Percentiles rank a stretch among this genome's conserved stretches.
Evolutionary conservation across 2,797 vertebrate species (phyloP).

Genomic region (Masticophis lateralis): DNA sequence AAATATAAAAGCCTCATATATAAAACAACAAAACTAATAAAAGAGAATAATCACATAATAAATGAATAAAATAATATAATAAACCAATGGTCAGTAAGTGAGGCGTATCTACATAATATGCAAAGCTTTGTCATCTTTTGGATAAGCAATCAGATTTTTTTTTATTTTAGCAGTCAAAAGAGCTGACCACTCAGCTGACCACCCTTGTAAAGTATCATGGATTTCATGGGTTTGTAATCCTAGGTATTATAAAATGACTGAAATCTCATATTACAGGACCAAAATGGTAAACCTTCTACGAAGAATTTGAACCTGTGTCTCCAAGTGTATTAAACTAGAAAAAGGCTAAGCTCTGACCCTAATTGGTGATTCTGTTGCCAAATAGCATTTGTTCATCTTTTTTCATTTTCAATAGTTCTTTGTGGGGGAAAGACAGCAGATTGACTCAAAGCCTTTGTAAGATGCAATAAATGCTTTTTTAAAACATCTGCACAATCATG

Average conservation of each 20-base stretch:
- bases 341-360: neutral
- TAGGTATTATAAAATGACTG: neutral
- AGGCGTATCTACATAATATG: neutral
- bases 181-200: neutral
- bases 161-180: neutral
- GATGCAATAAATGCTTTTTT: neutral
- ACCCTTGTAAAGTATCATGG: neutral
- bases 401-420: neutral
- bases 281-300: neutral
- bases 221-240: neutral
- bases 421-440: neutral
- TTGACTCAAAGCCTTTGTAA: neutral
- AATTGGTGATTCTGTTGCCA: neutral
- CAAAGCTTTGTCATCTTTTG: neutral
- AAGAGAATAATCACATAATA: too few relatives aligned
- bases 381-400: neutral
- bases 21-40: too few relatives aligned
- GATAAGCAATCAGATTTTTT: neutral
- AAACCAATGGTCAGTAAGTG: neutral
- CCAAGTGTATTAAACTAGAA: neutral
- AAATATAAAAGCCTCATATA: too few relatives aligned
- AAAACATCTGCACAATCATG: neutral
- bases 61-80: too few relatives aligned
- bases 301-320: neutral
- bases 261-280: neutral